phyloP scores from a whole-genome alignment of 1,140 invertebrate species.

The Camponotus vicinus region DNA sequence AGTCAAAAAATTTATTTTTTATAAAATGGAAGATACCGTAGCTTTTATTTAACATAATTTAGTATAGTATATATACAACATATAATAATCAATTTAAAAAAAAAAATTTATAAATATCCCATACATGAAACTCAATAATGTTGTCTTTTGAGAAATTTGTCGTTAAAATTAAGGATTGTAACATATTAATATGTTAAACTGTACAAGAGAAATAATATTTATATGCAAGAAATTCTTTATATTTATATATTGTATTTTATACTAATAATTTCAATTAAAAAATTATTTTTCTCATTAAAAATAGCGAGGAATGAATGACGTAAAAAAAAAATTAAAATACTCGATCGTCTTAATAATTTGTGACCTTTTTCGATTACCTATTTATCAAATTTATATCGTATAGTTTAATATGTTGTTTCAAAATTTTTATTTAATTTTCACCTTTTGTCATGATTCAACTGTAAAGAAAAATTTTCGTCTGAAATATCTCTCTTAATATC shows the following conservation, averaged over 20 bases:
- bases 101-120: constrained; percentile 27
- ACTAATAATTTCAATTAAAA: not conserved
- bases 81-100: not conserved
- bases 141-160: not conserved
- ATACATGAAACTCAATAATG: constrained; percentile 19
- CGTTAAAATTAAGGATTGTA: not conserved
- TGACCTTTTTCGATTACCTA: not conserved
- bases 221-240: not conserved
- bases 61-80: not conserved
- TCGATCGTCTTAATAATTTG: constrained; percentile 17
- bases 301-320: constrained; percentile 1
- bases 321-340: constrained; percentile 21
- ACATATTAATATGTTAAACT: constrained; percentile 7
- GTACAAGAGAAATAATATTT: not conserved
- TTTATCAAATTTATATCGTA: not conserved
- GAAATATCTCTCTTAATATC: constrained; percentile 34
- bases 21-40: not conserved
- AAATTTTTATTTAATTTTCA: constrained; percentile 1
- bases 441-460: not conserved
- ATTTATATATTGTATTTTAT: constrained; percentile 20
- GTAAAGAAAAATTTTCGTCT: not conserved
- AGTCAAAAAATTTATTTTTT: not conserved
- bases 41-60: not conserved
- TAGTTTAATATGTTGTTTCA: constrained; percentile 21
- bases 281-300: not conserved